Base-by-base conservation (phyloP, 2,113 vertebrate genomes). In the Scatophagus argus region DNA sequence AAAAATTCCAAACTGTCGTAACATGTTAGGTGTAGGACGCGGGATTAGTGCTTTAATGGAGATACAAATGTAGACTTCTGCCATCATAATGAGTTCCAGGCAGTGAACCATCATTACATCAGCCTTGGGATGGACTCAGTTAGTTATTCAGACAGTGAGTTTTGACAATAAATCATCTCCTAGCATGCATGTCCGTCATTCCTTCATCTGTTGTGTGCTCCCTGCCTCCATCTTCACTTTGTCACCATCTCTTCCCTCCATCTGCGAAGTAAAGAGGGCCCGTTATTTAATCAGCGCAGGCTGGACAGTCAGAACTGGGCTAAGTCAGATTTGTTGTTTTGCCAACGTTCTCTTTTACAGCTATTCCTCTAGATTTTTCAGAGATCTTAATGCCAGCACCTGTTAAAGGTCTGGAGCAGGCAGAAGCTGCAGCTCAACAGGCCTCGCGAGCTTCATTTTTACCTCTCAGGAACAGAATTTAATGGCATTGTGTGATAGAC, bases 1-100 rank as follows among this genome's bases (percentile, higher is more conserved):
- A 87, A 87, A 74, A 82, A 83, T 74, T 78, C 81, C 70, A 76
- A 73, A 66, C 89, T 91, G 90, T 91, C 89, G 32, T 76, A 76
- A 64, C 81, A 61, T 70, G 83, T 93, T 91, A 85, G 84, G 85
- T 84, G 81, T 71, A 47, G 74, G 84, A 85, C 73, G 68, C 66
- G 41, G 88, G 89, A 93, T 88, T 80, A 83, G 74, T 17, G 39
- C 66, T 75, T 73, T 79, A 88, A 87, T 79, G 74, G 78, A 81
- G 66, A 74, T 83, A 80, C 78, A 81, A 88, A 89, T 67, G 38
- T 76, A 83, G 89, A 67, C 77, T 81, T 63, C 78, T 63, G 55
- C 70, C 54, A 63, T 74, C 76, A 52, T 84, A 86, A 90, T 84
- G 84, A 74, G 27, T 81, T 76, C 75, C 13, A 74, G 74, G 81